phyloP scores from a whole-genome alignment of 2,888 invertebrate genomes.

The Encarsia formosa region DNA sequence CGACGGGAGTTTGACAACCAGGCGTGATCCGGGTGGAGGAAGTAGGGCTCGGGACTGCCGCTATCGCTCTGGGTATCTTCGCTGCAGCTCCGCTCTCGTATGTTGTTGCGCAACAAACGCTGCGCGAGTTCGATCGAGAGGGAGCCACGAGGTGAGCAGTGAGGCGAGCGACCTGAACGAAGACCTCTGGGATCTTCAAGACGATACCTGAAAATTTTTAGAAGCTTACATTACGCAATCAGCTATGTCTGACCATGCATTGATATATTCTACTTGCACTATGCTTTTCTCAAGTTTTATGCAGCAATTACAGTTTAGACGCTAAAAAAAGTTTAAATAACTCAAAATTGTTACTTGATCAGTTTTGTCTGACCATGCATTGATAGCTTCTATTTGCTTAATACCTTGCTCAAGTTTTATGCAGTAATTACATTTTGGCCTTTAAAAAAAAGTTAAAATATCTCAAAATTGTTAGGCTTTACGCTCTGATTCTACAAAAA shows the following conservation, averaged over 20 bases:
- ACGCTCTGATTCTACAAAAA: too few species aligned
- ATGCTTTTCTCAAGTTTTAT: too few species aligned
- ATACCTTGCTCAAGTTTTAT: too few species aligned
- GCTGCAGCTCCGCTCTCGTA: constrained; percentile 60
- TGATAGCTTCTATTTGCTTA: too few species aligned
- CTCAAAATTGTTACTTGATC: background rate
- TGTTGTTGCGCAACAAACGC: constrained; percentile 65
- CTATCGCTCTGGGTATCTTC: constrained; percentile 51
- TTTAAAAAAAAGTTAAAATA: too few species aligned
- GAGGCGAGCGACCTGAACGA: constrained; percentile 67
- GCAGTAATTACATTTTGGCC: too few species aligned
- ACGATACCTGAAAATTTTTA: constrained; percentile 57
- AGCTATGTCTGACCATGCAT: background rate
- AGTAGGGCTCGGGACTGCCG: constrained; percentile 55
- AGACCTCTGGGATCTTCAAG: constrained; percentile 73
- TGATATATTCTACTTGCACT: too few species aligned
- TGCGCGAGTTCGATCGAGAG: constrained; percentile 64
- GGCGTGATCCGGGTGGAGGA: constrained; percentile 83
- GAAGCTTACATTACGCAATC: background rate
- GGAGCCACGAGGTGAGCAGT: constrained; percentile 76
- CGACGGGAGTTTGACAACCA: constrained; percentile 73
- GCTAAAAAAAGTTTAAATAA: too few species aligned
- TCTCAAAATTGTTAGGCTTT: too few species aligned
- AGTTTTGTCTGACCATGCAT: background rate
- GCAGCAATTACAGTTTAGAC: too few species aligned